A percentile compares a stretch with the other conserved stretches of the same genome.
phyloP scores from a whole-genome alignment of 2,797 vertebrate species.

The Hirundo rustica region DNA sequence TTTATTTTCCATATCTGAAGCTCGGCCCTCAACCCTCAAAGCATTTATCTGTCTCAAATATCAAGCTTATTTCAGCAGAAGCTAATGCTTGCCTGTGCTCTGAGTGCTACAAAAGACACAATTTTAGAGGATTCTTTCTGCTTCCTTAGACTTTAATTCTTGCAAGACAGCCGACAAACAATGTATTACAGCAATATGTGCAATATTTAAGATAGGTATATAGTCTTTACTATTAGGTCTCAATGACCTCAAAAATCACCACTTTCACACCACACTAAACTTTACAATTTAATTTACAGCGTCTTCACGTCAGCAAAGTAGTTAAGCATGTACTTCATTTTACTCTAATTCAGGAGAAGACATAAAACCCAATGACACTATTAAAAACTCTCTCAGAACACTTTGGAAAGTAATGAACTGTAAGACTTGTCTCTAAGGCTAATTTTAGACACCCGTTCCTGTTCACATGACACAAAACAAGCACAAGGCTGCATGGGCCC shows the following conservation, averaged over 20 bases:
- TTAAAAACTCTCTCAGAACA: not conserved
- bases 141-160: not conserved
- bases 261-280: not conserved
- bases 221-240: not conserved
- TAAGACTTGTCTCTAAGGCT: not conserved
- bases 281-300: not conserved
- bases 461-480: not conserved
- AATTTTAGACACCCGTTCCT: not conserved
- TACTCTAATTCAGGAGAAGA: not conserved
- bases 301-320: not conserved
- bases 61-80: not conserved
- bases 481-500: not conserved
- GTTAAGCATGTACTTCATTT: not conserved
- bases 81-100: not conserved
- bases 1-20: not conserved
- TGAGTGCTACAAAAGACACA: not conserved
- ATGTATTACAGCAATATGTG: not conserved
- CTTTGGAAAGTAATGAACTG: slow-evolving; percentile 1
- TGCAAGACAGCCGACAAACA: not conserved
- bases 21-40: not conserved
- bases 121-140: not conserved
- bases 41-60: not conserved
- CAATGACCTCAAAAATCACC: not conserved
- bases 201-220: not conserved
- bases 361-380: not conserved